phyloP scores from a whole-genome alignment of 2,888 invertebrate species.

The Pocota personata region DNA sequence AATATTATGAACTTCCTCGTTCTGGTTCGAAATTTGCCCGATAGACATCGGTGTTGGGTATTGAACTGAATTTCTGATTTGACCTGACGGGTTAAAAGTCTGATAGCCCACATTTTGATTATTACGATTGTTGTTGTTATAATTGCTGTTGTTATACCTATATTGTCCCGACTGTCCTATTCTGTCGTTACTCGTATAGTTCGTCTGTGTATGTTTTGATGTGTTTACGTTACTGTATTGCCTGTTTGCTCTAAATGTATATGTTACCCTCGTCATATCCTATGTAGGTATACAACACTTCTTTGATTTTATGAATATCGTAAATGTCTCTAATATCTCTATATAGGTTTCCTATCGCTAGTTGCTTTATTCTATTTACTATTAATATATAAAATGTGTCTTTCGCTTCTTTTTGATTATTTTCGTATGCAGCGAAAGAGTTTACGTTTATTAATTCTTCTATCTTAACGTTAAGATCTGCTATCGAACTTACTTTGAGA shows the following conservation, averaged over 20 bases:
- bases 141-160: too few species aligned
- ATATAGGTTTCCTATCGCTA: slow-evolving; percentile 11
- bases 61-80: too few species aligned
- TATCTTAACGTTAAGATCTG: slow-evolving; percentile 14
- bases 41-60: too few species aligned
- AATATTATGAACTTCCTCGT: too few species aligned
- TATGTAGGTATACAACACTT: slow-evolving; percentile 24
- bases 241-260: background rate
- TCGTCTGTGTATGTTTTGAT: background rate
- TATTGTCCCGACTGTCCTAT: too few species aligned
- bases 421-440: slow-evolving; percentile 30
- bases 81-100: too few species aligned
- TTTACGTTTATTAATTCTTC: slow-evolving; percentile 12
- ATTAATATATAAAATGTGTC: slow-evolving; percentile 17
- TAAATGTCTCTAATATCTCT: slow-evolving; percentile 17
- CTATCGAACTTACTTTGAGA: slow-evolving; percentile 22
- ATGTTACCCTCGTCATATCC: slow-evolving; percentile 17
- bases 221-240: background rate
- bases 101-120: too few species aligned
- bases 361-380: slow-evolving; percentile 20
- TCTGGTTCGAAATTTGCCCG: too few species aligned
- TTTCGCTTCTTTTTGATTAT: too few species aligned
- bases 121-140: too few species aligned
- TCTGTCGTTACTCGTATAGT: too few species aligned
- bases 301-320: slow-evolving; percentile 26